Conservation (phyloP, 2,888 invertebrate species). For the Drosophila nr. perissopoda region DNA sequence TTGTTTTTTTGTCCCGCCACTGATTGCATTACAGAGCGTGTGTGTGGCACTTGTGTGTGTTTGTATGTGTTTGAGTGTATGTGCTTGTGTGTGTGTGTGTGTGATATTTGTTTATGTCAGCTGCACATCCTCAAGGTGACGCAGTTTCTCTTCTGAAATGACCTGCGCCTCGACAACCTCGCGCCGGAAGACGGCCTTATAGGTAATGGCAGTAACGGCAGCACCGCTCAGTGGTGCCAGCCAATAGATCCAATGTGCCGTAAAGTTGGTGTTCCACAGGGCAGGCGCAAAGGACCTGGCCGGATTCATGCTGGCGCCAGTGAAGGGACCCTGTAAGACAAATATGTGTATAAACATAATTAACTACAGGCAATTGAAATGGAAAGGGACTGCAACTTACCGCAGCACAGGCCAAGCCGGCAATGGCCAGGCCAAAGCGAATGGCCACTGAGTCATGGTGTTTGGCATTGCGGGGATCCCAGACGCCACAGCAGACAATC, state of each 20-base stretch:
- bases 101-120: constrained; percentile 68
- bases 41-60: constrained; percentile 35
- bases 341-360: not conserved
- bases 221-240: constrained; percentile 87
- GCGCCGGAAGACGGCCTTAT: constrained; percentile 84
- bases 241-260: constrained; percentile 90
- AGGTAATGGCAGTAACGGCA: constrained; percentile 84
- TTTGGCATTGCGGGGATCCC: constrained; percentile 89
- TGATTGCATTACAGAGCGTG: constrained; percentile 6
- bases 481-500: constrained; percentile 89
- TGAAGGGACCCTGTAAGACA: constrained; percentile 88
- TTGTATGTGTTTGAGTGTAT: constrained; percentile 2
- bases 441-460: constrained; percentile 88
- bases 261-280: constrained; percentile 88
- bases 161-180: constrained; percentile 79
- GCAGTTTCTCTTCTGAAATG: constrained; percentile 70
- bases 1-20: constrained; percentile 1
- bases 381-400: constrained; percentile 84
- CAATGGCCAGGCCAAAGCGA: constrained; percentile 89
- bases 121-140: constrained; percentile 82
- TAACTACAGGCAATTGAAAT: not conserved
- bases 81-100: constrained; percentile 1
- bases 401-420: constrained; percentile 88
- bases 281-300: constrained; percentile 90
- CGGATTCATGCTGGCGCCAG: constrained; percentile 91